These are phyloP conservation scores for Asteroscopus sphinx DNA, from an alignment of 2,888 invertebrate species.

Conservation along the genomic window DNA sequence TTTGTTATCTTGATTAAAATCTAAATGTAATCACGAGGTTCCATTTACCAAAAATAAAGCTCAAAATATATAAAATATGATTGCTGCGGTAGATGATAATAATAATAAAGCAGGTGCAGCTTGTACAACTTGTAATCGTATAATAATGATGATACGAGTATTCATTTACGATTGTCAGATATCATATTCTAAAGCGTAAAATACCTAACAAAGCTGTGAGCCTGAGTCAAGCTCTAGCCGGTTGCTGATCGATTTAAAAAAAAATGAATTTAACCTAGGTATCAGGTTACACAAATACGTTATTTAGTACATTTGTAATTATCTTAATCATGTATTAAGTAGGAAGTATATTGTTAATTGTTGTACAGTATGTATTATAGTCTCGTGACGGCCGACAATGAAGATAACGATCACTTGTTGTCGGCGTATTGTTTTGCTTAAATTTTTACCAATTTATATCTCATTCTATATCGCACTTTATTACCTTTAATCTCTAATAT, in stretches of 20 bases:
- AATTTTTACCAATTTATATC: slow-evolving; percentile 19
- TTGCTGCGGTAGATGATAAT: slow-evolving; percentile 15
- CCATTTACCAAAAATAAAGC: slow-evolving; percentile 56
- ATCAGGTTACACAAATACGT: not conserved
- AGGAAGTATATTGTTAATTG: not conserved
- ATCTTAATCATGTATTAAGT: not conserved
- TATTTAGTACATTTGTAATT: too few relatives aligned
- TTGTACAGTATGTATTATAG: not conserved
- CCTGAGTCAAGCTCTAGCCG: not conserved
- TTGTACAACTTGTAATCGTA: too few relatives aligned
- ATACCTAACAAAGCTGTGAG: not conserved
- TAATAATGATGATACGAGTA: too few relatives aligned
- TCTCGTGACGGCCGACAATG: slow-evolving; percentile 4
- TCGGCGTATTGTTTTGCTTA: slow-evolving; percentile 18
- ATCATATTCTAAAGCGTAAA: not conserved
- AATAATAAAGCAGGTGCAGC: slow-evolving; percentile 21
- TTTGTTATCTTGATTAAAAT: slow-evolving; percentile 79
- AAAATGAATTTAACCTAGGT: not conserved
- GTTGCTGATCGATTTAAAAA: not conserved
- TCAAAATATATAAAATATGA: slow-evolving; percentile 19
- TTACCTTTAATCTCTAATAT: slow-evolving; percentile 18
- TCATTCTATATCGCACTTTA: slow-evolving; percentile 18
- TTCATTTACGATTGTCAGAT: too few relatives aligned
- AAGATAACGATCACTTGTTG: slow-evolving; percentile 26
- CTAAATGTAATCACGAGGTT: slow-evolving; percentile 68